A percentile compares a stretch with the other conserved stretches of the same genome.
These are phyloP conservation scores for Rallus limicola DNA, from an alignment of 2,113 vertebrate species.

Conservation along the genomic window DNA sequence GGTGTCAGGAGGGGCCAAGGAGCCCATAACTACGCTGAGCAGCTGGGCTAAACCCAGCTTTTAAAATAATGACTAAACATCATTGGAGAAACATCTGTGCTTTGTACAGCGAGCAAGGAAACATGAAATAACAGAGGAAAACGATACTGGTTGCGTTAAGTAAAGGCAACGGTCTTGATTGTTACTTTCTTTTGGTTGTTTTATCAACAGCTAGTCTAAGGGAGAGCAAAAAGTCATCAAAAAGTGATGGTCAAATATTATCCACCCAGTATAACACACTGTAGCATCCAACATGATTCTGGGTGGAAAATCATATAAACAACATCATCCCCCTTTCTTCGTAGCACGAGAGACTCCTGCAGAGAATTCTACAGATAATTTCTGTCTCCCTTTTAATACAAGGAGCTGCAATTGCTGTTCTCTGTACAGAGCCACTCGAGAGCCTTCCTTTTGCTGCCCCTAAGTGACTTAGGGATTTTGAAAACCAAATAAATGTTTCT, in stretches of 20 bases:
- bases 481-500: background rate
- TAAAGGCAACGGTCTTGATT: background rate
- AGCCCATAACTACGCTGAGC: background rate
- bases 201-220: background rate
- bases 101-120: background rate
- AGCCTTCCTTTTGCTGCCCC: background rate
- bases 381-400: background rate
- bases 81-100: background rate
- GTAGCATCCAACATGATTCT: background rate
- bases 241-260: background rate
- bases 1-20: background rate
- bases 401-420: background rate
- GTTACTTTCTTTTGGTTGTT: background rate
- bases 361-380: background rate
- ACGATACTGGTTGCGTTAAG: background rate
- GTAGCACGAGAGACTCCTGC: background rate
- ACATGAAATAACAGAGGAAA: background rate
- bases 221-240: background rate
- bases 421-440: background rate
- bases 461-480: background rate
- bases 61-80: background rate
- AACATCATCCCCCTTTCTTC: background rate
- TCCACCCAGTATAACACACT: background rate
- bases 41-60: constrained; percentile 1
- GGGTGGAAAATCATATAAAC: background rate